These are phyloP conservation scores for Diaprepes abbreviatus DNA, from an alignment of 2,888 invertebrate genomes.

Conservation along the genomic window DNA sequence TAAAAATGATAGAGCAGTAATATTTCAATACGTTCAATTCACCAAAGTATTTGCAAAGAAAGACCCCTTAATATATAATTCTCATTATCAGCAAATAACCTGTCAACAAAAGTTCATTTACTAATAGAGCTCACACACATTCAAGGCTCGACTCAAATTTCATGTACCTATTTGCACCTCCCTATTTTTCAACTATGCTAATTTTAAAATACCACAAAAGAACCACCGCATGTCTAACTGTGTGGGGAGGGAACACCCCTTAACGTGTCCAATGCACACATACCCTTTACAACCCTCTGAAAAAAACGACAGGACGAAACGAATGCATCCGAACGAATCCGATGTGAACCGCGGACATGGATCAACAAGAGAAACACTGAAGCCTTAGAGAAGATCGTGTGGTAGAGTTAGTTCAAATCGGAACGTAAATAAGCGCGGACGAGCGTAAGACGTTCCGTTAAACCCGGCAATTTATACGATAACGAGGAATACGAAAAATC, in stretches of 20 bases:
- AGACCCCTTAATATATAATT: too few relatives aligned
- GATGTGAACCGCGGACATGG: conserved; percentile 35
- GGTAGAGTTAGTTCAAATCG: conserved; percentile 58
- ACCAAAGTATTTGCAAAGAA: too few relatives aligned
- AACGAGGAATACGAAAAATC: conserved; percentile 40
- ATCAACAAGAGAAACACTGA: conserved; percentile 46
- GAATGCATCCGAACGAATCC: conserved; percentile 14
- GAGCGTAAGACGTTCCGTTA: conserved; percentile 46
- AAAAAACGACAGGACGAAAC: conserved; percentile 29
- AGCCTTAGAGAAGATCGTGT: conserved; percentile 22
- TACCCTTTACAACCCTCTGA: conserved; percentile 33
- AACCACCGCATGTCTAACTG: conserved; percentile 50
- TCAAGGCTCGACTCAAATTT: not conserved
- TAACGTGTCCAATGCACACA: conserved; percentile 49
- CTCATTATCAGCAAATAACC: not conserved
- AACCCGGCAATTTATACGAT: conserved; percentile 36
- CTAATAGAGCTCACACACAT: not conserved
- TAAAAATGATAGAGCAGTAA: too few relatives aligned
- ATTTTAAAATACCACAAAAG: conserved; percentile 56
- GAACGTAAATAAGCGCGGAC: conserved; percentile 49
- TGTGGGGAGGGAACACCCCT: conserved; percentile 48
- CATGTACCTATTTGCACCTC: conserved; percentile 38
- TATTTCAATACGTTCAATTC: too few relatives aligned
- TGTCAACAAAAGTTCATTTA: not conserved
- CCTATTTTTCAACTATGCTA: conserved; percentile 46